Percentiles rank a stretch among this genome's conserved stretches.
phyloP scores from a whole-genome alignment of 2,888 invertebrate species.

The Lycia hirtaria region DNA sequence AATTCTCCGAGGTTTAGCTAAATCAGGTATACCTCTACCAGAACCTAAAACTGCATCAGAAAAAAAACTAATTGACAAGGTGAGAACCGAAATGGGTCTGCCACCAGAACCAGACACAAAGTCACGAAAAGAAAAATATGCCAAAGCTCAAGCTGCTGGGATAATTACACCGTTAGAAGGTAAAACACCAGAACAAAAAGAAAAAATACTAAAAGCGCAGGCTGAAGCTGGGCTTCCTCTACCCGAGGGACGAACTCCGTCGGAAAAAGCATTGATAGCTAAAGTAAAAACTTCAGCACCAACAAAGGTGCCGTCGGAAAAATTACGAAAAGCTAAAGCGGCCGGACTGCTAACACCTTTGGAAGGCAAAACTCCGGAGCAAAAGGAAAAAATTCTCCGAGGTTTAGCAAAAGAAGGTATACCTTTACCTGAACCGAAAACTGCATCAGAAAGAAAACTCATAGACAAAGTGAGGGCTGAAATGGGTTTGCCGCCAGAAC shows the following conservation, averaged over 20 bases:
- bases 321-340: not conserved
- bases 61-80: conserved; percentile 45
- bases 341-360: conserved; percentile 8
- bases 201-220: conserved; percentile 44
- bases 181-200: conserved; percentile 45
- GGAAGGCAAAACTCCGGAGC: conserved; percentile 38
- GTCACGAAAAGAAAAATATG: conserved; percentile 48
- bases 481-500: conserved; percentile 48
- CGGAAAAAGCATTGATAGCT: conserved; percentile 40
- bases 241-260: conserved; percentile 42
- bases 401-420: conserved; percentile 37
- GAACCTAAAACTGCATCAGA: conserved; percentile 48
- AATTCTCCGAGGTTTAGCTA: conserved; percentile 45
- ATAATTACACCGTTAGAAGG: conserved; percentile 43
- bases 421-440: conserved; percentile 39
- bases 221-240: conserved; percentile 41
- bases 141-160: conserved; percentile 39
- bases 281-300: conserved; percentile 32
- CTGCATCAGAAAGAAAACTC: conserved; percentile 37
- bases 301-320: not conserved
- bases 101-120: conserved; percentile 50
- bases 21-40: conserved; percentile 46
- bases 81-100: conserved; percentile 45
- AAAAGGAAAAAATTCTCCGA: conserved; percentile 43
- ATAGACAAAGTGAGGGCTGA: conserved; percentile 34